Conservation (phyloP, 2,888 invertebrate genomes). For the Heteromyza rotundicornis region DNA sequence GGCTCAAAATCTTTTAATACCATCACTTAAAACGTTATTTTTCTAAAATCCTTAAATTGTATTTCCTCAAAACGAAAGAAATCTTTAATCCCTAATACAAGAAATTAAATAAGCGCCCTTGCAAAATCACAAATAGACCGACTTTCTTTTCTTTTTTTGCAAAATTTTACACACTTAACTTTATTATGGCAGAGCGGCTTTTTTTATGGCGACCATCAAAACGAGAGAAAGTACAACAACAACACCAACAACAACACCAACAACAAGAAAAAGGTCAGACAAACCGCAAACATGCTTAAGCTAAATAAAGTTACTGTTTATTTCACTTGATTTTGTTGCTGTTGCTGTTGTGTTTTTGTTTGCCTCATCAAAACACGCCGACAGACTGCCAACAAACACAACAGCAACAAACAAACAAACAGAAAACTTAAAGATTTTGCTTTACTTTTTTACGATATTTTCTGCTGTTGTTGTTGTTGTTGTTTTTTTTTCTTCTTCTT, state of each 20-base stretch:
- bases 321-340: constrained; percentile 12
- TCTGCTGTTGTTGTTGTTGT: no score
- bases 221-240: no score
- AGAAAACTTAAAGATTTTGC: background rate
- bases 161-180: constrained; percentile 23
- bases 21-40: no score
- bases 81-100: background rate
- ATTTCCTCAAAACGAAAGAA: no score
- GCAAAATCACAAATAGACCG: background rate
- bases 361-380: background rate
- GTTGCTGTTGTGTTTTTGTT: no score
- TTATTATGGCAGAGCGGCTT: constrained; percentile 11
- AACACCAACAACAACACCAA: no score
- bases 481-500: background rate
- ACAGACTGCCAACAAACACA: background rate
- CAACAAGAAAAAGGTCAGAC: constrained; percentile 20
- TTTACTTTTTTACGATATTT: no score
- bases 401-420: background rate
- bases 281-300: constrained; percentile 17
- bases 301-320: constrained; percentile 21
- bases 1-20: no score
- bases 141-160: no score
- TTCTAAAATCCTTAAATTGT: no score
- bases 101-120: background rate
- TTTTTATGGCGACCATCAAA: background rate